A percentile compares a stretch with the other conserved stretches of the same genome.
phyloP scores from a whole-genome alignment of 35 echinoderm and acorn worm species.

The Heliocidaris tuberculata region DNA sequence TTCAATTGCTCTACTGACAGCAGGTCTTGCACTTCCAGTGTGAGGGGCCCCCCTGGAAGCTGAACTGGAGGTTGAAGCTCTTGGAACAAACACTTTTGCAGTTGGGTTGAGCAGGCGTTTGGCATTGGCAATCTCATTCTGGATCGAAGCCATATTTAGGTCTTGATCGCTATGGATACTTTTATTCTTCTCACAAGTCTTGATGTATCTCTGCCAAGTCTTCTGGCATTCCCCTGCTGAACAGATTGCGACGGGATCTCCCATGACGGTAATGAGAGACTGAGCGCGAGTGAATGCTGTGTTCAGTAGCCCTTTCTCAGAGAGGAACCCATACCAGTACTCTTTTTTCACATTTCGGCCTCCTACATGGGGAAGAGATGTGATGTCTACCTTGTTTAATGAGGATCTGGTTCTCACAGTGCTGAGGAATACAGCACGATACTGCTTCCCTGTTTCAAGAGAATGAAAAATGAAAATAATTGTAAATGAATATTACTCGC shows the following conservation, averaged over 20 bases:
- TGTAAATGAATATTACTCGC: background rate
- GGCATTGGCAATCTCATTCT: conserved; percentile 65
- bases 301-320: conserved; percentile 80
- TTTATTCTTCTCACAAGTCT: conserved; percentile 73
- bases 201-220: conserved; percentile 82
- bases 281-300: conserved; percentile 89
- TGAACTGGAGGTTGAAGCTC: background rate
- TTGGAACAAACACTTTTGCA: conserved; percentile 43
- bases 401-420: conserved; percentile 72
- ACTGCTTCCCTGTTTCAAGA: conserved; percentile 80
- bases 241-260: conserved; percentile 85
- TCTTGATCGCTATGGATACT: conserved; percentile 59
- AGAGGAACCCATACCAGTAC: conserved; percentile 85
- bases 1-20: background rate
- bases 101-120: conserved; percentile 77
- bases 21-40: background rate
- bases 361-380: conserved; percentile 54
- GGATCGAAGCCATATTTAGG: conserved; percentile 56
- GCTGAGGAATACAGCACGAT: conserved; percentile 84
- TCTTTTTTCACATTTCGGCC: conserved; percentile 46
- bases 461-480: background rate
- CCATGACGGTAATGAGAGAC: conserved; percentile 75
- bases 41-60: background rate
- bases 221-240: conserved; percentile 81
- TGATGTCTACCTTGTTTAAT: conserved; percentile 65